Evolutionary conservation across 2,797 vertebrate genomes (phyloP).

Genomic region (Masticophis lateralis): DNA sequence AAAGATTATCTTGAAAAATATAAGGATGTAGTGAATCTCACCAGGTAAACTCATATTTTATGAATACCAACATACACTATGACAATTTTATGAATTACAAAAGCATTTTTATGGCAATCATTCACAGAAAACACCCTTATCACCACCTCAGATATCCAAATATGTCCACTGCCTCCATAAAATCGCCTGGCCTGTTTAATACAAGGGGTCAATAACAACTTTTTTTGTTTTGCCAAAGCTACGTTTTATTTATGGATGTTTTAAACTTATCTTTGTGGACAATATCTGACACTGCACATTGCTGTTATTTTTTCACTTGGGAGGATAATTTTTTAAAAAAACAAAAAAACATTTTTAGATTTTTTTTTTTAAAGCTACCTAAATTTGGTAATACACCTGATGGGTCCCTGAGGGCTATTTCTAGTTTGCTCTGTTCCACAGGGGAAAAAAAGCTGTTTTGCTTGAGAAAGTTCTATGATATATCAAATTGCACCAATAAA

Average conservation of each 20-base stretch:
- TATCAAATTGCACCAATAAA: neutral
- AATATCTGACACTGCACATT: neutral
- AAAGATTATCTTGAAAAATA: neutral
- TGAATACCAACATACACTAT: neutral
- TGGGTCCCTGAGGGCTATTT: neutral
- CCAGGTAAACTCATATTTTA: neutral
- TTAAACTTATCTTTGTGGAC: neutral
- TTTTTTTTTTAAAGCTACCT: neutral
- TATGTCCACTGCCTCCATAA: neutral
- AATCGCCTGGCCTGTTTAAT: neutral
- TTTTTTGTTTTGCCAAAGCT: neutral
- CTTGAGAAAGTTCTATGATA: neutral
- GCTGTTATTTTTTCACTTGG: neutral
- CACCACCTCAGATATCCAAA: neutral
- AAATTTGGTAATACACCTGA: no score
- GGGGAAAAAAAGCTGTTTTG: neutral
- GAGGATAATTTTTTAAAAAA: neutral
- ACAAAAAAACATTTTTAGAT: neutral
- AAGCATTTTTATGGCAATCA: neutral
- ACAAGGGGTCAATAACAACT: neutral
- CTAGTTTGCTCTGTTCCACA: neutral
- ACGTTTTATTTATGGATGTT: neutral
- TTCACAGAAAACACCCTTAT: neutral
- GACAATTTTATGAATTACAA: neutral
- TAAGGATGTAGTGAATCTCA: neutral